Base-by-base conservation (phyloP, 2,888 invertebrate species). In the Heteromurus nitidus region DNA sequence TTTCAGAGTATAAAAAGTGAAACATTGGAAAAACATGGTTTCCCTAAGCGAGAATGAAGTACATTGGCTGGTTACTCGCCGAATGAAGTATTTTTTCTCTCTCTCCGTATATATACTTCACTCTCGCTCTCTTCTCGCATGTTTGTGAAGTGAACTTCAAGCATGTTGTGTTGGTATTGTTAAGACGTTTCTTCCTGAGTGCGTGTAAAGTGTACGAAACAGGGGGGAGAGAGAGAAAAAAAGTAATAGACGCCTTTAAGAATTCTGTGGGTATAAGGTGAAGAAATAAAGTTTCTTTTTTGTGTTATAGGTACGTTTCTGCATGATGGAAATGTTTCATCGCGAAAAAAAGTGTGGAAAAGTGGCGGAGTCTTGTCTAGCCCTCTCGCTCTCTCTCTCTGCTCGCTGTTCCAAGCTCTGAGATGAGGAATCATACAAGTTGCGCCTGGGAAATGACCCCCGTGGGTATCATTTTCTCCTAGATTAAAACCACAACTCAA, bases 401-500 rank as follows among this genome's bases (percentile, higher is more conserved):
- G 13, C 31, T 31, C 1, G 47, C 11, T 5, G n/a, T n/a, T n/a
- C n/a, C 65, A 62, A 74, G 68, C 60, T 9, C 9, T 53, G 81
- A 86, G 85, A 87, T 85, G 85, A 87, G 85, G 85, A 86, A 87
- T 87, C 86, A 85, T 86, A 85, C 85, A 87, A 85, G 86, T 87
- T 85, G 86, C 84, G 85, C 77, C 79, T 74, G 82, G 83, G 85
- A 84, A 84, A 86, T 85, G 83, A 83, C 85, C 84, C 87, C 84
- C 86, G 67, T 65, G 86, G 85, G 87, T 85, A 84, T 85, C 79
- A 87, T 87, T 87, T 86, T 83, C 86, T 85, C 81, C 84, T 83
- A 86, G 87, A 87, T 87, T 87, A 87, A 87, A 87, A 86, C 86
- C 87, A 86, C 87, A 87, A 86, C 87, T 86, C 87, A 87, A 86